These are phyloP conservation scores for Palythoa grandiflora DNA, from an alignment of 92 coral and sea anemone species.

Conservation along the genomic window DNA sequence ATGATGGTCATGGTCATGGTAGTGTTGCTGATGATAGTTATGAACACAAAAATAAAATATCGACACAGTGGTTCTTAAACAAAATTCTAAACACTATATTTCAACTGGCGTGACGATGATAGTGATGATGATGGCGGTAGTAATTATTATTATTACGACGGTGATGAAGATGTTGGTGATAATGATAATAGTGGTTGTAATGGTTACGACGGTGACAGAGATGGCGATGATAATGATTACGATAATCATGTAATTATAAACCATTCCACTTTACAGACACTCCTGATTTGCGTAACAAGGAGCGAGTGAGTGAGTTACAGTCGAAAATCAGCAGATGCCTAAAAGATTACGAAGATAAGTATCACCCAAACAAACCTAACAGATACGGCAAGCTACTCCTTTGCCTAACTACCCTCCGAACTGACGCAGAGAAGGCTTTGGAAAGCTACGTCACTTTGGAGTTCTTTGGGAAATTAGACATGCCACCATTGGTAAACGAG, in stretches of 20 bases:
- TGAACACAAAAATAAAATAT: too few relatives aligned
- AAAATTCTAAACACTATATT: too few relatives aligned
- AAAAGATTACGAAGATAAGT: slow-evolving; percentile 76
- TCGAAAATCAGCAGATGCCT: slow-evolving; percentile 78
- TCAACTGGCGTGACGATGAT: too few relatives aligned
- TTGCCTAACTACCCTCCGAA: slow-evolving; percentile 91
- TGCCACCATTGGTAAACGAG: slow-evolving; percentile 97
- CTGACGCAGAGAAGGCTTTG: slow-evolving; percentile 92
- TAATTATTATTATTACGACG: too few relatives aligned
- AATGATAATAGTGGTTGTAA: too few relatives aligned
- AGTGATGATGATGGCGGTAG: too few relatives aligned
- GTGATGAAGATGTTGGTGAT: too few relatives aligned
- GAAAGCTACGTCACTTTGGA: slow-evolving; percentile 95
- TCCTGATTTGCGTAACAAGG: slow-evolving; percentile 85
- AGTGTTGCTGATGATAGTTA: too few relatives aligned
- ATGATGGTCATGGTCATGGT: too few relatives aligned
- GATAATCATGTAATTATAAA: background rate
- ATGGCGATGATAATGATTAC: too few relatives aligned
- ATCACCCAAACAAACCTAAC: slow-evolving; percentile 76
- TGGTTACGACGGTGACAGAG: too few relatives aligned
- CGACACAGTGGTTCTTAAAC: too few relatives aligned
- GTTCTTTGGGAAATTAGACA: slow-evolving; percentile 94
- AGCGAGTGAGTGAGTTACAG: slow-evolving; percentile 81
- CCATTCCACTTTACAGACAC: slow-evolving; percentile 64
- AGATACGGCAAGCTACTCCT: slow-evolving; percentile 94